Evolutionary conservation across 2,888 invertebrate genomes (phyloP).

Genomic region (Volucella inanis): DNA sequence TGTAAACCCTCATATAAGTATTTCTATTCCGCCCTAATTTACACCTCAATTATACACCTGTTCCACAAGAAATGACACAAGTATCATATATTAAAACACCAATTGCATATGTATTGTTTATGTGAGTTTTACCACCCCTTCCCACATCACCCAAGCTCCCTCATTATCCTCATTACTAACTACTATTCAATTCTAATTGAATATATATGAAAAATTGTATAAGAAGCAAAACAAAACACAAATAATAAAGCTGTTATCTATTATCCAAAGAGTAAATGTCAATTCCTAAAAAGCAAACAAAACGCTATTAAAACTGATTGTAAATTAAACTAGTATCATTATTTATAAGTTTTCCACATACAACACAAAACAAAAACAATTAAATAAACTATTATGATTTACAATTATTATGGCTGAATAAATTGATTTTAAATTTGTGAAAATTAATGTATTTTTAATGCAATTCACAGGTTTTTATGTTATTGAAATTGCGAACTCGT

Average conservation of each 20-base stretch:
- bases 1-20: slow-evolving; percentile 72
- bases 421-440: slow-evolving; percentile 74
- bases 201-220: slow-evolving; percentile 70
- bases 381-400: slow-evolving; percentile 69
- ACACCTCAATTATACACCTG: slow-evolving; percentile 62
- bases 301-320: slow-evolving; percentile 73
- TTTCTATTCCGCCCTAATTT: slow-evolving; percentile 55
- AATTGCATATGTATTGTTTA: slow-evolving; percentile 45
- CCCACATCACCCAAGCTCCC: slow-evolving; percentile 62
- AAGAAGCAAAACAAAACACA: slow-evolving; percentile 69
- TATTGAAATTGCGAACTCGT: no score
- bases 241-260: slow-evolving; percentile 74
- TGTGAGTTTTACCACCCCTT: slow-evolving; percentile 52
- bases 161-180: slow-evolving; percentile 59
- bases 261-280: slow-evolving; percentile 74
- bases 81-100: slow-evolving; percentile 20
- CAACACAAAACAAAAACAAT: slow-evolving; percentile 59
- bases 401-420: slow-evolving; percentile 74
- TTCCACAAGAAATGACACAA: slow-evolving; percentile 37
- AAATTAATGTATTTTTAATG: neutral
- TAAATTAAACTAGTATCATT: slow-evolving; percentile 68
- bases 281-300: slow-evolving; percentile 72
- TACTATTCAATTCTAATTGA: slow-evolving; percentile 70
- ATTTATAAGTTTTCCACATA: slow-evolving; percentile 70
- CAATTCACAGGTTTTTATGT: no score